Percentiles rank a stretch among this genome's conserved stretches.
Evolutionary conservation across 2,797 vertebrate genomes (phyloP).

Genomic region (Varecia variegata): DNA sequence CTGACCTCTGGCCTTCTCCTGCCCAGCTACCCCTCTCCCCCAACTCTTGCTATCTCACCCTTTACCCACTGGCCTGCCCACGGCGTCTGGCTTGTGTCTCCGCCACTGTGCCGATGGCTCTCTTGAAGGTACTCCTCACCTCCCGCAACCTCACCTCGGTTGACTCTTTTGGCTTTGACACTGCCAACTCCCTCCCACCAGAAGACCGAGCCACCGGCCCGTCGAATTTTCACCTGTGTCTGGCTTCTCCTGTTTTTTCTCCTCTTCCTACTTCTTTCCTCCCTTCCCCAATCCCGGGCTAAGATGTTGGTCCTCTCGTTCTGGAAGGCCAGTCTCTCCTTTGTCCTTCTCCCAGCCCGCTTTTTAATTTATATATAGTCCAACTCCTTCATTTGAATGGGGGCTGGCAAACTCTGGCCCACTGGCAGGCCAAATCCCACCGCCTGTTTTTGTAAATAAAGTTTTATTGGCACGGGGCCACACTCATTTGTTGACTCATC

Average conservation of each 20-base stretch:
- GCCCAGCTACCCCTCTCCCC: fast-evolving
- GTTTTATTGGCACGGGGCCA: conserved; percentile 31
- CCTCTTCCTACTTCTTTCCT: neutral
- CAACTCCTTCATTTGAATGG: neutral
- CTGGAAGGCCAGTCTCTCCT: neutral
- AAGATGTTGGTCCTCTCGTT: neutral
- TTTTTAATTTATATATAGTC: neutral
- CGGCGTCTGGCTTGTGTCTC: neutral
- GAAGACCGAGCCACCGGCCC: neutral
- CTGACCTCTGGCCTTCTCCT: neutral
- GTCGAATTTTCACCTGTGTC: neutral
- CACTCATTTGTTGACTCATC: neutral
- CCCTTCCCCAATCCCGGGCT: neutral
- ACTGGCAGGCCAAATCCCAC: neutral
- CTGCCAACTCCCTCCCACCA: neutral
- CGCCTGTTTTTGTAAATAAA: conserved; percentile 33
- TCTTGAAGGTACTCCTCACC: neutral
- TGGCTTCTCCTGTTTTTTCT: neutral
- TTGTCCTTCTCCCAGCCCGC: neutral
- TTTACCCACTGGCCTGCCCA: neutral
- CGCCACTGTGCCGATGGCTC: fast-evolving
- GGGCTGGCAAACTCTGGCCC: neutral
- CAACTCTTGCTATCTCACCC: neutral
- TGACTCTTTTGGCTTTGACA: neutral
- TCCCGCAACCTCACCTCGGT: neutral